Evolutionary conservation across 2,113 vertebrate species (phyloP), one percentile per base, ranked within the genome.

Genomic region (Synodontis membranacea): DNA sequence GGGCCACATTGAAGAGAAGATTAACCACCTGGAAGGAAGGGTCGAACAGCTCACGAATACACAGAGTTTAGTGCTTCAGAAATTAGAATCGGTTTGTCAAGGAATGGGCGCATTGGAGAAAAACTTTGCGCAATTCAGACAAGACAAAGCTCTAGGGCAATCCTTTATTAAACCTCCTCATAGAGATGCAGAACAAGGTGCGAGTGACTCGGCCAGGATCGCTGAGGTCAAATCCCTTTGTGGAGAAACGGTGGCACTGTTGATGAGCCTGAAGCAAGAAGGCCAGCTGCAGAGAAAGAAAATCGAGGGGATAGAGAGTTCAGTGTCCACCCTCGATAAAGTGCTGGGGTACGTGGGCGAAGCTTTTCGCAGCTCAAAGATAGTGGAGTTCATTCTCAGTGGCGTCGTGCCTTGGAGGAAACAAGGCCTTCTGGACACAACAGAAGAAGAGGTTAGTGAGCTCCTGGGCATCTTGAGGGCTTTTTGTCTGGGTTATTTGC

Each of bases 361-460:
- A 42, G 89, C 93, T n/a, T 93, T 97, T 88, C 95, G 92, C 92
- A 96, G 96, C 91, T 97, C 96, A 0, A 95, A 95, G 91, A 93
- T 96, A 87, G 92, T 95, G 91, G 96, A 97, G 89, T 96, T 96
- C 87, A 93, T 96, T 90, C 87, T 95, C 50, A 96, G 93, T 86
- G 96, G 95, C 34, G 75, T 88, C n/a, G 93, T 94, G 34, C 95
- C 96, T 39, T 96, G 95, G 95, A 95, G 93, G 87, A 95, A 91
- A 86, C 94, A 94, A 74, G 93, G 90, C 88, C 93, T 92, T 85
- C 81, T 92, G 70, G 93, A 94, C 19, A 75, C 87, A 60, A 12
- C 68, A 12, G 64, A 91, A 23, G 86, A 89, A 17, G 94, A 97
- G 96, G 97, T 97, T 92, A 93, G 96, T 96, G 91, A 39, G 88